These are phyloP conservation scores for Eristalinus sepulchralis DNA, from an alignment of 2,888 invertebrate species.

Conservation along the genomic window DNA sequence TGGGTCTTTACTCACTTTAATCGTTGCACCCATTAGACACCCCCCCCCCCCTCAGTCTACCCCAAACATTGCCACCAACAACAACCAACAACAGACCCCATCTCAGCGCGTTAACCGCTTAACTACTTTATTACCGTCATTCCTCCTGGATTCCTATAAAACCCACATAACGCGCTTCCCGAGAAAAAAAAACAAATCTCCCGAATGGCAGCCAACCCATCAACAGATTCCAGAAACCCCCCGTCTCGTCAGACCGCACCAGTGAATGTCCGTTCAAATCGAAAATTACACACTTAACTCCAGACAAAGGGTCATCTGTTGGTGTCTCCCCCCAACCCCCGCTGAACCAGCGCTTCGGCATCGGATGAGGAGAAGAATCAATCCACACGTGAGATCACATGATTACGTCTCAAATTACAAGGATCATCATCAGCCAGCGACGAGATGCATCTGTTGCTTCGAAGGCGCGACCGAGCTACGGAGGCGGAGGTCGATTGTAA, in stretches of 20 bases:
- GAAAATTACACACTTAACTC: slow-evolving; percentile 51
- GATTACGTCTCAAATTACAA: slow-evolving; percentile 66
- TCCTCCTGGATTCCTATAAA: neutral
- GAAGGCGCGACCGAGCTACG: slow-evolving; percentile 11
- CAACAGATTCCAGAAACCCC: neutral
- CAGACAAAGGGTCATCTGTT: slow-evolving; percentile 46
- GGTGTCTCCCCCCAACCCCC: slow-evolving; percentile 9
- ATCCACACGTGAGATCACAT: slow-evolving; percentile 58
- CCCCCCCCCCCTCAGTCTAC: neutral
- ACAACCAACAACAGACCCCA: neutral
- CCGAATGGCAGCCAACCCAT: neutral
- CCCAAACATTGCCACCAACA: neutral
- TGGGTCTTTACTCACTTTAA: neutral
- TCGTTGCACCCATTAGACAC: neutral
- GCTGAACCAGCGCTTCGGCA: neutral
- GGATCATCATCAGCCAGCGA: slow-evolving; percentile 54
- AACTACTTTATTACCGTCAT: neutral
- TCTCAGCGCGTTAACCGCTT: neutral
- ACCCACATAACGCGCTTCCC: neutral
- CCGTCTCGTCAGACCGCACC: neutral
- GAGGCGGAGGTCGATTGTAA: slow-evolving; percentile 43
- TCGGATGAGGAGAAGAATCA: slow-evolving; percentile 34
- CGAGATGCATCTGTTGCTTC: slow-evolving; percentile 45
- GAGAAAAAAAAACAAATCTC: neutral
- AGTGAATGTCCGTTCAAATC: slow-evolving; percentile 38